Evolutionary conservation across 2,888 invertebrate genomes (phyloP), one percentile per base, ranked within the genome.

Genomic region (Netelia melanura): DNA sequence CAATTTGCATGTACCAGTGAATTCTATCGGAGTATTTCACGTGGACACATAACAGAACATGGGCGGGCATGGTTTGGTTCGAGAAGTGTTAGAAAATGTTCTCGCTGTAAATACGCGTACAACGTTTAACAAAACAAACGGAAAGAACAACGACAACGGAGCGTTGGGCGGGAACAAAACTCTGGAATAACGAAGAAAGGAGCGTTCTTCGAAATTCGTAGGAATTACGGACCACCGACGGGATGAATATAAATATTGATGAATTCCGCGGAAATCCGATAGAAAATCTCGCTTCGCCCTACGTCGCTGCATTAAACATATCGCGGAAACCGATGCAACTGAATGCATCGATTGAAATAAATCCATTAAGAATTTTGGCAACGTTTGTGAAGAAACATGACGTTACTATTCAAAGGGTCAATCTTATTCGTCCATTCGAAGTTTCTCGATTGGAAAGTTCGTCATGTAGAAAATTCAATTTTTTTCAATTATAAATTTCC

Each of bases 161-260:
- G 30, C 61, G 61, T 52, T 21, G 52, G 70, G 62, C 21, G 14
- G 52, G 65, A 54, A 52, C 62, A 25, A 38, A 58, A 21, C 23
- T 58, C 3, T 14, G 25, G 44, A 61, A 77, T 61, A 68, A 68
- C 58, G 68, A 68, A 58, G 56, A 58, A 61, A 77, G 43, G 30
- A 70, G 62, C 21, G 52, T 64, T 79, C 70, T 9, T 76, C 38
- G 70, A 62, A 62, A 71, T 79, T 79, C 70, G 54, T 43, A 43
- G 70, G 62, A 44, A 68, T 68, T 62, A 71, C 54, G 23, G 11
- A 38, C 25, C 25, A 11, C 38, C 5, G 70, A 54, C 52, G 38
- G 43, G 11, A 52, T 17, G 43, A 38, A 68, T 21, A 71, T 79
- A 79, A 70, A 71, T 71, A 71, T 70, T 70, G 68, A 78, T 70